Evolutionary conservation across 2,797 vertebrate species (phyloP).

Genomic region (Leptatherina wallacei): DNA sequence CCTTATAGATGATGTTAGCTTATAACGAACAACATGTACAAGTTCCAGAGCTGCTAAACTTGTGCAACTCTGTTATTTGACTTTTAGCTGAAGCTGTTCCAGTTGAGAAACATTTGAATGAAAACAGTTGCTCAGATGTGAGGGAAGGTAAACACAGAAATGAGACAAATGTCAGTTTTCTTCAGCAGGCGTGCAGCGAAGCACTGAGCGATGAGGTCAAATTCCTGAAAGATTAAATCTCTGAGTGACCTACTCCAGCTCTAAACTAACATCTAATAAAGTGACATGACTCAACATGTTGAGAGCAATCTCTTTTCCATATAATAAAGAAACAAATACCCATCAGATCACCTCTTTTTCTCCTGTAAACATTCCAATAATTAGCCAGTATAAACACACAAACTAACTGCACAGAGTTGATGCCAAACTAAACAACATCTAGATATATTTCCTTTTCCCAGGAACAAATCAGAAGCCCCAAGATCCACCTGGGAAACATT

Average conservation of each 20-base stretch:
- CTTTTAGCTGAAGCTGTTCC: slow-evolving; percentile 10
- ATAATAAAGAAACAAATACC: slow-evolving; percentile 12
- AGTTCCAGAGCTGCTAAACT: background rate
- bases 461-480: background rate
- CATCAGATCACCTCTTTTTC: background rate
- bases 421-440: background rate
- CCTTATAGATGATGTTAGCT: background rate
- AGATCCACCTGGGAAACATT: background rate
- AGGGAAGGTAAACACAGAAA: slow-evolving; percentile 22
- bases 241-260: slow-evolving; percentile 45
- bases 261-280: slow-evolving; percentile 58
- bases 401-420: background rate
- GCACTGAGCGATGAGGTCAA: slow-evolving; percentile 46
- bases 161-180: slow-evolving; percentile 33
- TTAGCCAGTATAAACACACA: slow-evolving; percentile 1
- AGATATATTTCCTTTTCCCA: background rate
- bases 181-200: slow-evolving; percentile 36
- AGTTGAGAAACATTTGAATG: background rate
- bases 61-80: background rate
- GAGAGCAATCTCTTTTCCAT: slow-evolving; percentile 1
- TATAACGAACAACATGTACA: background rate
- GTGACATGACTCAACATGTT: slow-evolving; percentile 50
- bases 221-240: slow-evolving; percentile 72
- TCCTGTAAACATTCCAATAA: slow-evolving; percentile 7
- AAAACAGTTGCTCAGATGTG: slow-evolving; percentile 9